Evolutionary conservation across 2,797 vertebrate genomes (phyloP).

Genomic region (Fistularia commersonii): DNA sequence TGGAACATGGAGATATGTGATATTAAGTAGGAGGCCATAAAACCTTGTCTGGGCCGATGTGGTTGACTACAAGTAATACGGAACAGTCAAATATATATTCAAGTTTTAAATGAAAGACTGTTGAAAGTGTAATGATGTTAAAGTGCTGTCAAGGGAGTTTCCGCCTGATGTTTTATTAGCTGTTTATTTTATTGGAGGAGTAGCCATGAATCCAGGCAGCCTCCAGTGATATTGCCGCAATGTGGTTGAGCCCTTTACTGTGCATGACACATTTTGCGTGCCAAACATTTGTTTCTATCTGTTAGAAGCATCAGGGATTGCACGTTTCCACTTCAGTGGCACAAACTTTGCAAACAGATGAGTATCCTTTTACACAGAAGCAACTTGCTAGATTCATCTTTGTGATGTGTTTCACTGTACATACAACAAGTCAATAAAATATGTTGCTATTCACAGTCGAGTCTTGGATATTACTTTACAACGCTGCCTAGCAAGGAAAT

Average conservation of each 20-base stretch:
- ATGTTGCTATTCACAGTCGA: too few species aligned
- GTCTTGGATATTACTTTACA: too few species aligned
- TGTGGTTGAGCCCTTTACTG: conserved; percentile 59
- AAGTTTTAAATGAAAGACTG: conserved; percentile 72
- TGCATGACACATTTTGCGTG: conserved; percentile 73
- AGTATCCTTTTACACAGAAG: conserved; percentile 32
- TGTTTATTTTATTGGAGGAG: conserved; percentile 77
- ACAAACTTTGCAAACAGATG: conserved; percentile 72
- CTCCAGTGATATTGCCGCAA: conserved; percentile 58
- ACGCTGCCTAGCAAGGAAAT: too few species aligned
- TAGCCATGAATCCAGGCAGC: conserved; percentile 68
- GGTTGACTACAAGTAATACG: conserved; percentile 59
- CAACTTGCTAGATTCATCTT: conserved; percentile 16
- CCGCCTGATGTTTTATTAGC: conserved; percentile 71
- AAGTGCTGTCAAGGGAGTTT: conserved; percentile 69
- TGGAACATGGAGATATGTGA: conserved; percentile 59
- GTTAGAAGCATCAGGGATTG: conserved; percentile 40
- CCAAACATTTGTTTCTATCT: conserved; percentile 71
- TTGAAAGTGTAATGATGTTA: conserved; percentile 75
- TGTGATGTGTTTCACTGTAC: conserved; percentile 20
- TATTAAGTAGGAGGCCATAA: conserved; percentile 66
- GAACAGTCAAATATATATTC: conserved; percentile 69
- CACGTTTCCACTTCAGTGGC: conserved; percentile 61
- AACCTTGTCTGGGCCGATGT: conserved; percentile 53
- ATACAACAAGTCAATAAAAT: too few species aligned